Percentiles rank a stretch among this genome's conserved stretches.
phyloP scores from a whole-genome alignment of 2,888 invertebrate genomes.

The Hirtodrosophila cameraria region DNA sequence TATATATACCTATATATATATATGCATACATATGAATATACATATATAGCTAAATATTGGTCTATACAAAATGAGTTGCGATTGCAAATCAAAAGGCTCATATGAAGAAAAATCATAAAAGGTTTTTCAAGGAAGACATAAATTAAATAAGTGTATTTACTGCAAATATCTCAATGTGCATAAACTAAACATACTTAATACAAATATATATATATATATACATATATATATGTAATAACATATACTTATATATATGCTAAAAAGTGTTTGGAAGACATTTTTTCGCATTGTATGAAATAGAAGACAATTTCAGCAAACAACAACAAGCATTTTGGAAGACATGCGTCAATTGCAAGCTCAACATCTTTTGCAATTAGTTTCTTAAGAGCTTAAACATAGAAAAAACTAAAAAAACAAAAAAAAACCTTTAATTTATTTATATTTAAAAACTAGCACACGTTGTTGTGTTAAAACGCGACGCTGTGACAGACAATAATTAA shows the following conservation, averaged over 20 bases:
- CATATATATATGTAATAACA: conserved; percentile 35
- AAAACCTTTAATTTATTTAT: conserved; percentile 43
- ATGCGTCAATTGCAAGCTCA: conserved; percentile 68
- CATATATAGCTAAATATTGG: conserved; percentile 60
- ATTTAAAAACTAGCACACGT: conserved; percentile 69
- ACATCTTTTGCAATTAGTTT: conserved; percentile 57
- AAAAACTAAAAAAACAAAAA: conserved; percentile 8
- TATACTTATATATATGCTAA: conserved; percentile 44
- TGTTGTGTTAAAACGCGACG: conserved; percentile 80
- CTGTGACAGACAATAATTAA: conserved; percentile 85
- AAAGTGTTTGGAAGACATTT: conserved; percentile 81
- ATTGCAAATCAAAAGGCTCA: conserved; percentile 74
- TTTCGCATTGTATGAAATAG: conserved; percentile 56
- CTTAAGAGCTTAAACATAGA: conserved; percentile 54
- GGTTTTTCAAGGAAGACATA: conserved; percentile 63
- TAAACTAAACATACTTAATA: conserved; percentile 34
- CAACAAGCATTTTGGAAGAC: conserved; percentile 81
- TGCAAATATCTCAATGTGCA: conserved; percentile 65
- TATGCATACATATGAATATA: conserved; percentile 46
- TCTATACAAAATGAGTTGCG: conserved; percentile 72
- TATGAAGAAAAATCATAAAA: conserved; percentile 15
- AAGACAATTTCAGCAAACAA: conserved; percentile 70
- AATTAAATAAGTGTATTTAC: conserved; percentile 77
- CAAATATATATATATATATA: conserved; percentile 37
- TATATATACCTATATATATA: conserved; percentile 26